Percentiles rank a stretch among this genome's conserved stretches.
These are phyloP conservation scores for Tenebrosternarchus preto DNA, from an alignment of 2,113 vertebrate species.

Conservation along the genomic window DNA sequence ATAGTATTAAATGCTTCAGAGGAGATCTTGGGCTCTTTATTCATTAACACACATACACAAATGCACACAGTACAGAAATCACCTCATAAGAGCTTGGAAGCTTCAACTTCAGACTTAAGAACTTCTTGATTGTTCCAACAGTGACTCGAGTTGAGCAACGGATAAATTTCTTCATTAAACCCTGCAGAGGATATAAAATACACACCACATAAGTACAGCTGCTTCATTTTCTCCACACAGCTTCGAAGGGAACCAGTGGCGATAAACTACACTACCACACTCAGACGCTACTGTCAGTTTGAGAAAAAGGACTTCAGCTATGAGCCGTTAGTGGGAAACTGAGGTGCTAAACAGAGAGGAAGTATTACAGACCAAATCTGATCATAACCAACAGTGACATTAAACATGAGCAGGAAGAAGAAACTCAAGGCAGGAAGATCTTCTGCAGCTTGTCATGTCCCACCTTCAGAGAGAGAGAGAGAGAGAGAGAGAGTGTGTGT, in stretches of 20 bases:
- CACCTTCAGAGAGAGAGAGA: not conserved
- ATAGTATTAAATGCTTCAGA: too few species aligned
- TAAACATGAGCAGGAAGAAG: not conserved
- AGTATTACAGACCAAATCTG: not conserved
- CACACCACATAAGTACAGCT: slow-evolving; percentile 3
- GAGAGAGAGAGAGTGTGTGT: too few species aligned
- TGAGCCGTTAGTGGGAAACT: not conserved
- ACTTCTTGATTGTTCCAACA: slow-evolving; percentile 99
- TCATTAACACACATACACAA: not conserved
- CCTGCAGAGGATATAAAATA: slow-evolving; percentile 71
- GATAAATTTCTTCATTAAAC: slow-evolving; percentile 99
- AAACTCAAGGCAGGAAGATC: not conserved
- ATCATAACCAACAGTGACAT: not conserved
- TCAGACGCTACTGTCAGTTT: not conserved
- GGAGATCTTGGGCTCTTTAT: too few species aligned
- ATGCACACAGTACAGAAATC: slow-evolving; percentile 48
- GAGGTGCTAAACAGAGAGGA: not conserved
- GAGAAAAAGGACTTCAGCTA: not conserved
- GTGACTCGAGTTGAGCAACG: slow-evolving; percentile 97
- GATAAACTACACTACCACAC: not conserved
- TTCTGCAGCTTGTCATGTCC: not conserved
- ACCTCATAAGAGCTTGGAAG: slow-evolving; percentile 99
- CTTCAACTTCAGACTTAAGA: slow-evolving; percentile 98
- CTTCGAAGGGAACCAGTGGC: not conserved
- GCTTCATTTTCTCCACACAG: not conserved